These are phyloP conservation scores for Plutella xylostella DNA, from an alignment of 2,888 invertebrate species.

Conservation along the genomic window DNA sequence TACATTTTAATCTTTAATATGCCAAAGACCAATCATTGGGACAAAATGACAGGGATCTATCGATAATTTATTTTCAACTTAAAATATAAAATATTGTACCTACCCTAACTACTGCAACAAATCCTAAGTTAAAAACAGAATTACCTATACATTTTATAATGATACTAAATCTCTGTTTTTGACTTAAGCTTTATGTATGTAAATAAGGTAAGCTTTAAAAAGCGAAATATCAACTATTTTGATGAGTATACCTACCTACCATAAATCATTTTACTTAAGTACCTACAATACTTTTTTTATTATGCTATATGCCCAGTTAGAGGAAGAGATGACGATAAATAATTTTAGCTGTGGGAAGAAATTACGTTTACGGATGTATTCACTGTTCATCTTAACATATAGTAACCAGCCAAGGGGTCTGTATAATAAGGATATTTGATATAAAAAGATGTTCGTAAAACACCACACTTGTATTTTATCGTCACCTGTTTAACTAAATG, in stretches of 20 bases:
- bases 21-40: slow-evolving; percentile 66
- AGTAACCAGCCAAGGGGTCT: too few relatives aligned
- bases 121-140: not conserved
- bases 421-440: too few relatives aligned
- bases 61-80: slow-evolving; percentile 40
- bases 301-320: slow-evolving; percentile 27
- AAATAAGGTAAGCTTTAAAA: slow-evolving; percentile 45
- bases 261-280: slow-evolving; percentile 10
- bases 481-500: too few relatives aligned
- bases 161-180: not conserved
- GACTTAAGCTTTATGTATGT: slow-evolving; percentile 18
- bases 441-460: too few relatives aligned
- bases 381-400: too few relatives aligned
- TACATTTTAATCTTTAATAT: slow-evolving; percentile 41
- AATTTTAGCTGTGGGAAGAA: too few relatives aligned
- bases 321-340: too few relatives aligned
- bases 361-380: too few relatives aligned
- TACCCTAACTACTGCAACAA: too few relatives aligned
- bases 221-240: slow-evolving; percentile 43
- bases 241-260: slow-evolving; percentile 32
- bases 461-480: too few relatives aligned
- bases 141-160: not conserved
- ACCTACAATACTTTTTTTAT: slow-evolving; percentile 41
- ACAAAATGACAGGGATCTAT: slow-evolving; percentile 61
- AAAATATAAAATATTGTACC: slow-evolving; percentile 9